Percentiles rank a stretch among this genome's conserved stretches.
Evolutionary conservation across 2,797 vertebrate species (phyloP).

Genomic region (Nasua narica): DNA sequence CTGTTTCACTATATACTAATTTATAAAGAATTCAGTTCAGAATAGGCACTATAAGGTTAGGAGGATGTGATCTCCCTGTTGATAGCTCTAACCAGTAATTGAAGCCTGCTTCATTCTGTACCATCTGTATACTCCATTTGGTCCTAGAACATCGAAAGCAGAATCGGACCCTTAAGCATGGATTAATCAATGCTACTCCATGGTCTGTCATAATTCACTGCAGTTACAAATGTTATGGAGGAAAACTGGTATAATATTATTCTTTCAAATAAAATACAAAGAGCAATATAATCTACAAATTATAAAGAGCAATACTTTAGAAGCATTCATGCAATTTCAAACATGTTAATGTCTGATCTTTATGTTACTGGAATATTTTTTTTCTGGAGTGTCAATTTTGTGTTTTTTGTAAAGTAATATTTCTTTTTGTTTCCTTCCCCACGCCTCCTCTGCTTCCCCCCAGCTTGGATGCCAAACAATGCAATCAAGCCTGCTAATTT

Average conservation of each 20-base stretch:
- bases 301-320: neutral
- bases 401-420: slow-evolving; percentile 1
- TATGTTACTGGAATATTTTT: slow-evolving; percentile 1
- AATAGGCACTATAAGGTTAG: neutral
- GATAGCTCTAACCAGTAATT: neutral
- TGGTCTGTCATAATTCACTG: neutral
- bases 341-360: neutral
- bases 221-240: neutral
- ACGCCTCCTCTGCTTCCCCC: neutral
- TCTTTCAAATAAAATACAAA: slow-evolving; percentile 43
- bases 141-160: neutral
- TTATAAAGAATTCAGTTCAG: neutral
- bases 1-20: neutral
- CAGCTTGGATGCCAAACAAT: neutral
- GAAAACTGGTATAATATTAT: slow-evolving; percentile 49
- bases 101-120: neutral
- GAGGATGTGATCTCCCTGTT: neutral
- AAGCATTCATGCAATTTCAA: neutral
- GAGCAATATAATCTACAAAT: neutral
- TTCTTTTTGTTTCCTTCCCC: neutral
- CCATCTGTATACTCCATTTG: slow-evolving; percentile 18
- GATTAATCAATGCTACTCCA: slow-evolving; percentile 29
- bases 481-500: neutral
- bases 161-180: neutral
- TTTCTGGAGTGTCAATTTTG: neutral